A percentile compares a stretch with the other conserved stretches of the same genome.
These are phyloP conservation scores for Drosophila austrosaltans DNA, from an alignment of 2,888 invertebrate species.

Conservation along the genomic window DNA sequence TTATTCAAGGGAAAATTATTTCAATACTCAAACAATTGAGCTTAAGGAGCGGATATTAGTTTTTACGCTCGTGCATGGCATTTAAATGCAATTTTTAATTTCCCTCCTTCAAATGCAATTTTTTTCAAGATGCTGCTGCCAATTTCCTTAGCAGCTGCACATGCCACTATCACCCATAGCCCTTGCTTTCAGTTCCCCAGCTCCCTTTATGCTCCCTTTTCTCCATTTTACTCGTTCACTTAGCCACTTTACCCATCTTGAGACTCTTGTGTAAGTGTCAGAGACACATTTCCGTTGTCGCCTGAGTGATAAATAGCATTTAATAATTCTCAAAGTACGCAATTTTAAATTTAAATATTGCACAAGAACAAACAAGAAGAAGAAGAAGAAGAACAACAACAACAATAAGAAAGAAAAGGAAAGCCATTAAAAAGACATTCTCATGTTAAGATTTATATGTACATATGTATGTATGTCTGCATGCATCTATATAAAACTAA, in stretches of 20 bases:
- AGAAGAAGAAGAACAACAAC: background rate
- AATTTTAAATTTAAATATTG: slow-evolving; percentile 27
- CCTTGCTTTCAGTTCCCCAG: background rate
- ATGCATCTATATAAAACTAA: background rate
- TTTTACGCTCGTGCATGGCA: slow-evolving; percentile 71
- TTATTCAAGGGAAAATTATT: slow-evolving; percentile 4
- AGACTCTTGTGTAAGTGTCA: slow-evolving; percentile 42
- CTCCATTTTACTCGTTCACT: background rate
- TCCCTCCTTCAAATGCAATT: slow-evolving; percentile 59
- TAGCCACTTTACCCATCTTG: slow-evolving; percentile 22
- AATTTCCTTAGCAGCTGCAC: slow-evolving; percentile 61
- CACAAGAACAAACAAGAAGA: background rate
- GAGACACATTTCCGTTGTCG: slow-evolving; percentile 56
- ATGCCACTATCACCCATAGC: slow-evolving; percentile 26
- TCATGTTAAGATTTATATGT: slow-evolving; percentile 8
- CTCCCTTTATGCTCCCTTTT: background rate
- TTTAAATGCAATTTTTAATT: slow-evolving; percentile 70
- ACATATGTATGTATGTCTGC: background rate
- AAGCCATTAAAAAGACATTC: slow-evolving; percentile 36
- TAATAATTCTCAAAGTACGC: slow-evolving; percentile 41
- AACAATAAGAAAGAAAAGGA: background rate
- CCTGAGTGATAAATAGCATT: slow-evolving; percentile 59
- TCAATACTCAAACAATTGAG: slow-evolving; percentile 33
- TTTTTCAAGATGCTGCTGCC: slow-evolving; percentile 45
- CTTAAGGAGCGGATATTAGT: slow-evolving; percentile 66